Evolutionary conservation across 2,888 invertebrate species (phyloP).

Genomic region (Cecidostiba fungosa): DNA sequence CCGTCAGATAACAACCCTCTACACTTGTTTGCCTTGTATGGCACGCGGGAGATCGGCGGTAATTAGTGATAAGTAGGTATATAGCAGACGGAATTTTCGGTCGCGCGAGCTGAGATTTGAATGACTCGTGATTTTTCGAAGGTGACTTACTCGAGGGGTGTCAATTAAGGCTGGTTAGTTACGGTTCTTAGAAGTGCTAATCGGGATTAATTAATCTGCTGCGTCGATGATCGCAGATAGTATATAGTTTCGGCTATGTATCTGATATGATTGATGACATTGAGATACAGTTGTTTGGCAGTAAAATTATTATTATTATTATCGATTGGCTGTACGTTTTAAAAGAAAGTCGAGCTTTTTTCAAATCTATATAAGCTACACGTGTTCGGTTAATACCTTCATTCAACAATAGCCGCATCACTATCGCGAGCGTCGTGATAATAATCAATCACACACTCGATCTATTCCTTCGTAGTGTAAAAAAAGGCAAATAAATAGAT

Average conservation of each 20-base stretch:
- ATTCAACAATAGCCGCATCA: not conserved
- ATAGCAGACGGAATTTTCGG: not conserved
- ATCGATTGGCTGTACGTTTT: no score
- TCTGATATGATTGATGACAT: not conserved
- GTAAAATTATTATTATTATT: not conserved
- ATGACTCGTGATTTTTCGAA: no score
- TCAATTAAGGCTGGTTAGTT: no score
- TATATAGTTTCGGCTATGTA: no score
- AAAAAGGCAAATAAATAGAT: conserved; percentile 12
- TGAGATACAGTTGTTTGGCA: not conserved
- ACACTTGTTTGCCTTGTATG: not conserved
- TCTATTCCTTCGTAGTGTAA: not conserved
- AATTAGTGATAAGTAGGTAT: not conserved
- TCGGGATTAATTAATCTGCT: no score
- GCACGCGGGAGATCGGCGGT: not conserved
- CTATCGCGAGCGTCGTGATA: not conserved
- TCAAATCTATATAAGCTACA: not conserved
- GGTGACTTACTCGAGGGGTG: no score
- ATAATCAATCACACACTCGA: not conserved
- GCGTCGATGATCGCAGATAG: no score
- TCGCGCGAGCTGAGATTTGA: no score
- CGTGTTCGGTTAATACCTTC: not conserved
- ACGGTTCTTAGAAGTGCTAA: no score
- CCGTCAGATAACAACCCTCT: conserved; percentile 8
- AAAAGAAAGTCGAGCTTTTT: not conserved